These are phyloP conservation scores for Rhopalosiphum nymphaeae DNA, from an alignment of 2,888 invertebrate species.

Conservation along the genomic window DNA sequence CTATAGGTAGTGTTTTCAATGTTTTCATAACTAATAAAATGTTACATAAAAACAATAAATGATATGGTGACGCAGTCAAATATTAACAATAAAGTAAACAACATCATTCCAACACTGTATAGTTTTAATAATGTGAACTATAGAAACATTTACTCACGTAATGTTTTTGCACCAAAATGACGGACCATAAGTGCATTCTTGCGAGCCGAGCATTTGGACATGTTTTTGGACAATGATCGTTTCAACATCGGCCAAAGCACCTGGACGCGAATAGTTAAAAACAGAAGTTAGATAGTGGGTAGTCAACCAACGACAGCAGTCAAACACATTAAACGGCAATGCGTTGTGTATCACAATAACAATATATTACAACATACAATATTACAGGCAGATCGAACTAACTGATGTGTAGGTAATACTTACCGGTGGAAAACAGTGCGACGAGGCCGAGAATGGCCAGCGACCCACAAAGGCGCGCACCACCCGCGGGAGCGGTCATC, in stretches of 20 bases:
- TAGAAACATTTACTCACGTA: constrained; percentile 71
- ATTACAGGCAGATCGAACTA: not conserved
- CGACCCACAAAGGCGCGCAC: not conserved
- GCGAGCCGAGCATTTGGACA: constrained; percentile 66
- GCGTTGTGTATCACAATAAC: no score
- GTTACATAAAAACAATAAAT: not conserved
- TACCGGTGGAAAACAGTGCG: not conserved
- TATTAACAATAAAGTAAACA: not conserved
- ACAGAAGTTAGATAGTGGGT: not conserved
- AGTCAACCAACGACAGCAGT: not conserved
- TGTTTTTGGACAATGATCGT: not conserved
- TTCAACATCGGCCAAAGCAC: not conserved
- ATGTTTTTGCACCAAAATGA: constrained; percentile 72
- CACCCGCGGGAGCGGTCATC: constrained; percentile 14
- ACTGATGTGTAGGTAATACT: not conserved
- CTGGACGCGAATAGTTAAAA: not conserved
- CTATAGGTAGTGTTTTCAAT: not conserved
- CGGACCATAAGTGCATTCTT: constrained; percentile 71
- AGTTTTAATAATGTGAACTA: not conserved
- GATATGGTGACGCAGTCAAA: not conserved
- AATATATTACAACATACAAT: not conserved
- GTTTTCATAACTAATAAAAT: not conserved
- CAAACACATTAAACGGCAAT: not conserved
- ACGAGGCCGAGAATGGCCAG: constrained; percentile 21
- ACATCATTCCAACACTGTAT: not conserved